A percentile compares a stretch with the other conserved stretches of the same genome.
phyloP scores from a whole-genome alignment of 1,140 invertebrate genomes.

The Hydropsyche tenuis region DNA sequence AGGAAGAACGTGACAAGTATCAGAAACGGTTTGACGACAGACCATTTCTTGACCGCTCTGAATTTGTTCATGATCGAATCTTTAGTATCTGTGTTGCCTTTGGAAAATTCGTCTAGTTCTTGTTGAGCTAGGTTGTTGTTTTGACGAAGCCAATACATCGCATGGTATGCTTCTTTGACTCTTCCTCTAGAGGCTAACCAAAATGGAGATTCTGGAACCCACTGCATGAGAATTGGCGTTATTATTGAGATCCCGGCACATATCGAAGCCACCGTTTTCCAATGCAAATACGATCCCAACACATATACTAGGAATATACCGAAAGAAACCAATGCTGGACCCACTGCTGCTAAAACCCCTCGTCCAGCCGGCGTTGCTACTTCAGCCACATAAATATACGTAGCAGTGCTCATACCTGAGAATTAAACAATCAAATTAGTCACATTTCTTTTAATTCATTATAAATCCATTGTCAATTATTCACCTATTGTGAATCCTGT shows the following conservation, averaged over 20 bases:
- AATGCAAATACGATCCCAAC: conserved; percentile 67
- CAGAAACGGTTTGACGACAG: conserved; percentile 69
- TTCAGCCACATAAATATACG: conserved; percentile 69
- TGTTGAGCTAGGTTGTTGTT: conserved; percentile 64
- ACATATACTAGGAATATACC: conserved; percentile 72
- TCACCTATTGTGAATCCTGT: conserved; percentile 75
- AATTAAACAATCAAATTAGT: conserved; percentile 45
- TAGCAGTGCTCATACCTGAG: conserved; percentile 67
- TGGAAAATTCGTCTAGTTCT: conserved; percentile 64
- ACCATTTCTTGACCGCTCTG: conserved; percentile 53
- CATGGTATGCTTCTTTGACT: conserved; percentile 63
- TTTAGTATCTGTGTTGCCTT: conserved; percentile 57
- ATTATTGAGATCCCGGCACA: conserved; percentile 67
- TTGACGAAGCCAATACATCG: conserved; percentile 66
- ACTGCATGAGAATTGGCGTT: conserved; percentile 65
- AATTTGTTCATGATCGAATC: conserved; percentile 56
- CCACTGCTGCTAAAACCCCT: conserved; percentile 66
- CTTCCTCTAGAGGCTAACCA: conserved; percentile 66
- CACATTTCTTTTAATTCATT: background rate
- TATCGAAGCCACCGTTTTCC: conserved; percentile 68
- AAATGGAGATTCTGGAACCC: conserved; percentile 74
- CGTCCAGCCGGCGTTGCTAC: conserved; percentile 64
- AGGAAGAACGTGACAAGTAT: conserved; percentile 70
- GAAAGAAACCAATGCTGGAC: conserved; percentile 69
- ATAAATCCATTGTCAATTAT: background rate